phyloP scores from a whole-genome alignment of 1,140 invertebrate genomes.

The Muscidifurax raptorellus region DNA sequence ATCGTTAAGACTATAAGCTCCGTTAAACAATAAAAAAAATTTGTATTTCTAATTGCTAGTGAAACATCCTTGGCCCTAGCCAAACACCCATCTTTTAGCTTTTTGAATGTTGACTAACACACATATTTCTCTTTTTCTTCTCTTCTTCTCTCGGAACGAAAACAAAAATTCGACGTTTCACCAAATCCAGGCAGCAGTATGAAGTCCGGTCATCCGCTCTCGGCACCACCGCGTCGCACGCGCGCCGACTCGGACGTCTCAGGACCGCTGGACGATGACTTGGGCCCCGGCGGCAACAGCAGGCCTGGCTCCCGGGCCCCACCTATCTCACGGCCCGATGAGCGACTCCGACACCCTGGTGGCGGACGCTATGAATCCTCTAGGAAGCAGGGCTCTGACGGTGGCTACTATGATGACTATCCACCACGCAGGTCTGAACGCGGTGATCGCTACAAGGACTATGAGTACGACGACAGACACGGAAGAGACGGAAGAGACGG shows the following conservation, averaged over 20 bases:
- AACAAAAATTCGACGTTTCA: neutral
- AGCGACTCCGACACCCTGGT: constrained; percentile 43
- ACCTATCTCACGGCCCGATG: constrained; percentile 34
- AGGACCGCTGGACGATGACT: constrained; percentile 67
- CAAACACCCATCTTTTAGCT: too few species aligned
- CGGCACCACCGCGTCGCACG: constrained; percentile 63
- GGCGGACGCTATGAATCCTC: constrained; percentile 7
- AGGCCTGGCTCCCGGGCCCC: constrained; percentile 63
- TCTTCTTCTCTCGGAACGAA: neutral
- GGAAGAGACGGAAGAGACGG: constrained; percentile 52
- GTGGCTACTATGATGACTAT: constrained; percentile 71
- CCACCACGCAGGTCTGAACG: constrained; percentile 36
- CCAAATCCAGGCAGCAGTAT: constrained; percentile 17
- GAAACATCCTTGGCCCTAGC: neutral
- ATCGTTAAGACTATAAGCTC: neutral
- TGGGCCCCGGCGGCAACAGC: neutral
- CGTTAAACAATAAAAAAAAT: neutral
- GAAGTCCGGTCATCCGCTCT: constrained; percentile 63
- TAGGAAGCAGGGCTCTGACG: constrained; percentile 41
- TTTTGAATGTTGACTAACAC: neutral
- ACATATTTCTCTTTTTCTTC: neutral
- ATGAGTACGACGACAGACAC: constrained; percentile 71
- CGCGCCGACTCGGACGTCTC: constrained; percentile 69
- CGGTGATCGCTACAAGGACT: constrained; percentile 67
- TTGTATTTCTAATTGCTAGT: neutral